Evolutionary conservation across 2,797 vertebrate species (phyloP).

Genomic region (Syndactyla subalaris): DNA sequence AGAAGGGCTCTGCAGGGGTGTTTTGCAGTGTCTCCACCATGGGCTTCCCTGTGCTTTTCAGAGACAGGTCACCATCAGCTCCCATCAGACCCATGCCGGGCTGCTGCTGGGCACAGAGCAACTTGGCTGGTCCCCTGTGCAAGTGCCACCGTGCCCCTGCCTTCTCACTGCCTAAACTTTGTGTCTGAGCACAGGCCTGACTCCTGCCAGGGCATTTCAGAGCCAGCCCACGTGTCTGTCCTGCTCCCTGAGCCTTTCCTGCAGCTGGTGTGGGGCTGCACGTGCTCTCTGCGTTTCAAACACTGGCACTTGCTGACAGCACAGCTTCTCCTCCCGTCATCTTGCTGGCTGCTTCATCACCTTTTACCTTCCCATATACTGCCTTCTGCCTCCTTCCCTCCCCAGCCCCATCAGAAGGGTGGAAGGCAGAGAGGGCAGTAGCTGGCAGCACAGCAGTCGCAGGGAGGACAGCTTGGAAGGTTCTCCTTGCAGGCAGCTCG

Average conservation of each 20-base stretch:
- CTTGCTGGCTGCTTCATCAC: neutral
- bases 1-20: neutral
- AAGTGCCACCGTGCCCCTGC: neutral
- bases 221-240: fast-evolving
- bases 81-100: neutral
- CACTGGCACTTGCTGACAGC: neutral
- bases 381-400: neutral
- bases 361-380: neutral
- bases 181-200: neutral
- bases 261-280: neutral
- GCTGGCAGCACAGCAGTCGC: neutral
- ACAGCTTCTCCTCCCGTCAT: neutral
- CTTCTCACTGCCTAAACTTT: neutral
- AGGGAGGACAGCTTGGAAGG: neutral
- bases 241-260: neutral
- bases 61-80: fast-evolving
- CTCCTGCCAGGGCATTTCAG: neutral
- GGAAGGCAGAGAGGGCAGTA: neutral
- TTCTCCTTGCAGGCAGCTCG: neutral
- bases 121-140: neutral
- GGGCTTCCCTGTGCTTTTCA: neutral
- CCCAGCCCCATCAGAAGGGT: neutral
- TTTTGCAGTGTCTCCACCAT: neutral
- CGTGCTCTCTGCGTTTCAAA: neutral
- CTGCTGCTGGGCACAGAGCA: neutral